phyloP scores from a whole-genome alignment of 2,888 invertebrate genomes.

The Kryphioiulus occultus region DNA sequence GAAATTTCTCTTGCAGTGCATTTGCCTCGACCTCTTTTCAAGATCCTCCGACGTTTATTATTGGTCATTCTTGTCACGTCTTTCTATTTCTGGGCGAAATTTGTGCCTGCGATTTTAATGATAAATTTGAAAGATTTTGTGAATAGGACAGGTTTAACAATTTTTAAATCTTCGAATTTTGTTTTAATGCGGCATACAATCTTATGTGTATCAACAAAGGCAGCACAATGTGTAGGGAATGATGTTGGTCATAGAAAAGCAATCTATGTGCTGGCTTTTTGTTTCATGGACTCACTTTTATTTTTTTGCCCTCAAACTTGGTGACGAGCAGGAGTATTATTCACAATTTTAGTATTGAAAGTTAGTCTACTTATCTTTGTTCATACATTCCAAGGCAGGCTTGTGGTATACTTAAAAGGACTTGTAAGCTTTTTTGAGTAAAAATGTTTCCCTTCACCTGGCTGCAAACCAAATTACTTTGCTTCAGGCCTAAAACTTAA shows the following conservation, averaged over 20 bases:
- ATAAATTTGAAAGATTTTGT: not conserved
- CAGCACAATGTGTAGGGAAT: not conserved
- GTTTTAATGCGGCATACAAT: conserved; percentile 12
- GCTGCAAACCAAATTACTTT: not conserved
- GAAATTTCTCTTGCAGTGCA: not conserved
- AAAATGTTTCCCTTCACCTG: not conserved
- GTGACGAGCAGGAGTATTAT: not conserved
- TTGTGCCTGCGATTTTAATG: not conserved
- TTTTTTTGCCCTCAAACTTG: not conserved
- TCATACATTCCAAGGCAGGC: not conserved
- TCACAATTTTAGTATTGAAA: not conserved
- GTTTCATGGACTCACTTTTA: not conserved
- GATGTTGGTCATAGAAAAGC: not conserved
- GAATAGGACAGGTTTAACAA: not conserved
- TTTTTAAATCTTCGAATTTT: not conserved
- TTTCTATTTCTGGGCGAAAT: not conserved
- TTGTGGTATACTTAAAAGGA: not conserved
- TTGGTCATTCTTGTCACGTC: not conserved
- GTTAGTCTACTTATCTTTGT: not conserved
- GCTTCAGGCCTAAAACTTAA: not conserved
- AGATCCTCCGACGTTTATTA: not conserved
- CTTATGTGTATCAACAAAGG: not conserved
- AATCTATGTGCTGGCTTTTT: not conserved
- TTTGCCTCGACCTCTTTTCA: not conserved
- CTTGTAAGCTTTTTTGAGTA: not conserved